Base-by-base conservation (phyloP, 2,888 invertebrate species). In the Cybosia mesomella region DNA sequence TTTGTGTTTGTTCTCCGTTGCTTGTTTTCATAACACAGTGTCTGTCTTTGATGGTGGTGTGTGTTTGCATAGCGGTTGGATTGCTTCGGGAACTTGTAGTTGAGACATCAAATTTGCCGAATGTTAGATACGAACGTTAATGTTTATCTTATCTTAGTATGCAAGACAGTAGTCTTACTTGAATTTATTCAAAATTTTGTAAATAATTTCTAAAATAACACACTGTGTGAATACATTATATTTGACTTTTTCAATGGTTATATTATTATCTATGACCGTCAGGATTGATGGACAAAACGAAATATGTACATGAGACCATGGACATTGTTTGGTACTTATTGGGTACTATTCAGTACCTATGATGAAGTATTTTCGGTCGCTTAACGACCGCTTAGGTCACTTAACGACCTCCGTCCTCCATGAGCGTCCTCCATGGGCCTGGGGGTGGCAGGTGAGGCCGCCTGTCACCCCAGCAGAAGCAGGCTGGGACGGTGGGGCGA, bases 1-100 rank as follows among this genome's bases (percentile, higher is more conserved):
- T 92, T 92, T 92, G 89, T 92, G 91, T 93, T 93, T 93, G 90
- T 90, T 92, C 89, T 87, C 84, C 87, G 91, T 85, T 91, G 91
- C 90, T 92, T 94, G 94, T 94, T 94, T 93, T 94, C 93, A 93
- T 94, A 94, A 93, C 93, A 93, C 85, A 87, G 84, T 90, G 92
- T 90, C 91, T 92, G 92, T 92, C 91, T 94, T 93, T 93, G 93
- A 92, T 91, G 91, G 89, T 85, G 84, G 80, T 84, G 87, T 87
- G 82, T 91, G 90, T 93, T 92, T 92, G 89, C 83, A 77, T 83
- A 87, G 89, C 89, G 91, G 90, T 87, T 84, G 89, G 87, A 89
- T 89, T 89, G 86, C 89, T 87, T 80, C 83, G 80, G 82, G 85
- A 88, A 87, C 85, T 86, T 83, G 76, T 73, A 72, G 77, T 83